These are phyloP conservation scores for Petaurus breviceps DNA, from an alignment of 2,113 vertebrate genomes.

Conservation along the genomic window DNA sequence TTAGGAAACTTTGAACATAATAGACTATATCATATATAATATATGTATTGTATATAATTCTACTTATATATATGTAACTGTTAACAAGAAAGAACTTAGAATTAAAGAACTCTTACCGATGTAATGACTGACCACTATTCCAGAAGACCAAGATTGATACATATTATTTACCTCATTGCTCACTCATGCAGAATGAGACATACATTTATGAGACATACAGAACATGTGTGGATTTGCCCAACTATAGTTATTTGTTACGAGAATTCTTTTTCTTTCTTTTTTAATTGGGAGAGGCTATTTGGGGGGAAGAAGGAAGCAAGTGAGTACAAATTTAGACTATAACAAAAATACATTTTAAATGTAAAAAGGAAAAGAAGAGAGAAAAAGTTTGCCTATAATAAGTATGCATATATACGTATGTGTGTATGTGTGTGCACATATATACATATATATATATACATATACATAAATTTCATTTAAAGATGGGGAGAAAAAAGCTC, in stretches of 20 bases:
- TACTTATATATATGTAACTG: neutral
- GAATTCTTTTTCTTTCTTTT: neutral
- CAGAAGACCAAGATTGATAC: neutral
- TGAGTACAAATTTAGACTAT: neutral
- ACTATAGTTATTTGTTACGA: neutral
- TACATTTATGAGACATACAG: neutral
- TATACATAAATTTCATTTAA: neutral
- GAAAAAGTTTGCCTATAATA: neutral
- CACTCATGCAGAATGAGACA: neutral
- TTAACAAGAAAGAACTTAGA: neutral
- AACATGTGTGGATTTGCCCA: neutral
- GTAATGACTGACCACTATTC: neutral
- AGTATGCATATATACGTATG: rapidly evolving
- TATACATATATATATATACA: no score
- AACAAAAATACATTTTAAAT: neutral
- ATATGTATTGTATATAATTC: no score
- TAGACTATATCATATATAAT: neutral
- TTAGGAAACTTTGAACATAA: neutral
- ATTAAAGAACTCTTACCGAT: neutral
- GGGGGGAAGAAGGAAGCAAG: neutral
- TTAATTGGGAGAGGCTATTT: neutral
- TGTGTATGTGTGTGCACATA: no score
- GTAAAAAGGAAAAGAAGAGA: neutral
- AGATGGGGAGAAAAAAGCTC: neutral
- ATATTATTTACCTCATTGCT: neutral